Base-by-base conservation (phyloP, 1,140 invertebrate species). In the Fopius arisanus region DNA sequence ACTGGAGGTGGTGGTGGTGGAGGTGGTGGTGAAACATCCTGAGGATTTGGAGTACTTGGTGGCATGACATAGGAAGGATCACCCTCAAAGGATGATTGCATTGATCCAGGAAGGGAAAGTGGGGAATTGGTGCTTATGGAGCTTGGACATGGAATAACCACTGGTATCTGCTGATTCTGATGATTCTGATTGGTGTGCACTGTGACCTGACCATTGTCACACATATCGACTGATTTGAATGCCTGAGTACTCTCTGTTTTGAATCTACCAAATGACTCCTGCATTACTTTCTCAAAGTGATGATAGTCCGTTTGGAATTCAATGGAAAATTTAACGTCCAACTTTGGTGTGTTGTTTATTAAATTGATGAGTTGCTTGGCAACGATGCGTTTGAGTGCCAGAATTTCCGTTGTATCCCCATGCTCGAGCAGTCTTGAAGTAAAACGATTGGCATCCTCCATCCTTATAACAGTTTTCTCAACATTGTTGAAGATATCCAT, bases 381-480 rank as follows among this genome's bases (percentile, higher is more conserved):
- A 9, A 97, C 94, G 4, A 93, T 88, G 79, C 93, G 92, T 81
- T 94, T 94, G 78, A 97, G 87, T 78, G 94, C 91, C 14, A 96
- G 90, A 75, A 97, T 92, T 86, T 97, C 96, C 0, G 93, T 90
- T 29, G 92, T 92, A 84, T 95, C 96, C 5, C 95, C 95, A 81
- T 94, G 92, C 65, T 95, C 92, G 41, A 96, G 83, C 10, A 97
- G 89, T 78, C 93, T 90, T 3, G 92, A 90, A 0, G 95, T 93
- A 81, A 96, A 97, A 78, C 94, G 93, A 78, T 93, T 94, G 16
- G 95, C 95, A 83, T 95, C 93, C 81, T 96, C 94, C 72, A 97
- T 93, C 79, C 92, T 93, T 74, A 93, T 95, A 74, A 93, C 91
- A 3, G 91, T 92, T 83, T 95, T 94, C 81, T 95, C 93, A 62